A percentile compares a stretch with the other conserved stretches of the same genome.
phyloP scores from a whole-genome alignment of 2,113 vertebrate genomes.

The Tauraco erythrolophus region DNA sequence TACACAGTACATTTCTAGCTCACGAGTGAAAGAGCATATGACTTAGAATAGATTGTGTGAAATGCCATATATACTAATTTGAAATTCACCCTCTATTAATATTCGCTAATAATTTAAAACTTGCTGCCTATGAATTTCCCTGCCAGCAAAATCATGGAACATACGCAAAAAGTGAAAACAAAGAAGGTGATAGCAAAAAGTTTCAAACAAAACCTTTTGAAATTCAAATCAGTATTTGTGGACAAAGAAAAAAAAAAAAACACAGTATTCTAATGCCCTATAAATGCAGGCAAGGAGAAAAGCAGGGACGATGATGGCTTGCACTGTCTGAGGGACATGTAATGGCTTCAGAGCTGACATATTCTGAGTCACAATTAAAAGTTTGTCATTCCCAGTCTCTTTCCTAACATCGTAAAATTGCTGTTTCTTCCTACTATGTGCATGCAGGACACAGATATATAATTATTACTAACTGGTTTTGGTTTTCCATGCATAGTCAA shows the following conservation, averaged over 20 bases:
- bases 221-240: background rate
- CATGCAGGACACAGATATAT: background rate
- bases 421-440: background rate
- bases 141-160: background rate
- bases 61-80: background rate
- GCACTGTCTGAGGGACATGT: background rate
- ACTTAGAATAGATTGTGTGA: conserved; percentile 26
- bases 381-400: background rate
- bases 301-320: background rate
- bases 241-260: background rate
- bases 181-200: background rate
- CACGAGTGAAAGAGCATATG: background rate
- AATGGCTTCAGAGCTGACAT: background rate
- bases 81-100: conserved; percentile 41
- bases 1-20: background rate
- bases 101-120: conserved; percentile 39
- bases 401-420: background rate
- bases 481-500: background rate
- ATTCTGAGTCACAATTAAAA: background rate
- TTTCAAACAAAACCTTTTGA: conserved; percentile 10
- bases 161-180: background rate
- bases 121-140: background rate
- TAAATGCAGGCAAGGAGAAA: background rate
- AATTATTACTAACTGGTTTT: background rate
- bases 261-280: background rate